Base-by-base conservation (phyloP, 2,797 vertebrate genomes). In the Periparus ater region DNA sequence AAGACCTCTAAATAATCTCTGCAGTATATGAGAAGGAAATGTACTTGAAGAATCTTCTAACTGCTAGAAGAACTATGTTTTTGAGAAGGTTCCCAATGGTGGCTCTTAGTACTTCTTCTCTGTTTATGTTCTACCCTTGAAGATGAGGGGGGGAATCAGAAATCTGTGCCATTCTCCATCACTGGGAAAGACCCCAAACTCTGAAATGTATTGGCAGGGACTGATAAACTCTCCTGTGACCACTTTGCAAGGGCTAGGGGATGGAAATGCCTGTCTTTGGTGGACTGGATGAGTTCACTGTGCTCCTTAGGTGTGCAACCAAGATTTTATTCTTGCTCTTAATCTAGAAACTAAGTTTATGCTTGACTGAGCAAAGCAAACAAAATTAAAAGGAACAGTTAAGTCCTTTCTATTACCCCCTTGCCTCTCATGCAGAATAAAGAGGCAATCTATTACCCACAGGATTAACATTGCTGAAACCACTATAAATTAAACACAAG, bases 221-320 rank as follows among this genome's bases (percentile, higher is more conserved):
- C 23, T 67, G 17, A 34, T 58, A 45, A 74, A 58, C 15, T 51
- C 13, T 55, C 20, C 6, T 16, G 5, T 65, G 21, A 16, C 3
- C 11, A 13, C 8, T 9, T 72, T 9, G 72, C 32, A 70, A 66
- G 30, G 17, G 3, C 9, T 40, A 47, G 3, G 18, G 11, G 16
- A n/a, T 26, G 4, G 11, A 82, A 88, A 79, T 27, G 32, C 5
- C 9, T 0, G 3, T 63, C 17, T 17, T 16, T 57, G 22, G 8
- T 61, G 15, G 7, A 42, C 29, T 36, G 21, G 9, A 50, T 14
- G 26, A 30, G 9, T 29, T 4, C 12, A 42, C 19, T 36, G 2
- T 45, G 10, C 1, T 6, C 15, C 6, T 47, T 38, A 32, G 2
- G 1, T 44, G 17, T 27, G 10, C 1, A 17, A 47, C 5, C 15